These are phyloP conservation scores for Rutilus rutilus DNA, from an alignment of 2,113 vertebrate genomes.

Conservation along the genomic window DNA sequence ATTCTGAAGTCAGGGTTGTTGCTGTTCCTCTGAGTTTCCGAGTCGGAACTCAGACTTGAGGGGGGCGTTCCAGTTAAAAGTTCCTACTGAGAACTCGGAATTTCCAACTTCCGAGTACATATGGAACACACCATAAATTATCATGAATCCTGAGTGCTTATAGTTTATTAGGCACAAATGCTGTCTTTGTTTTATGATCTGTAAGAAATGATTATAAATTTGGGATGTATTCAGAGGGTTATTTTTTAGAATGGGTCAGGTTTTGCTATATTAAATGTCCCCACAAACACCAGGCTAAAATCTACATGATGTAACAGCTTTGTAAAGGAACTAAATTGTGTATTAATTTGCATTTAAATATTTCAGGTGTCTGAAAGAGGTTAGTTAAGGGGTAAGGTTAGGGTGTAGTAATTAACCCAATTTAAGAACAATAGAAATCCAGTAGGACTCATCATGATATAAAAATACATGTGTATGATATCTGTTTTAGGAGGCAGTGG, in stretches of 20 bases:
- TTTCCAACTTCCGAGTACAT: too few species aligned
- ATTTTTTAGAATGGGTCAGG: neutral
- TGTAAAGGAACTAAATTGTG: neutral
- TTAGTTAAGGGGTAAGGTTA: neutral
- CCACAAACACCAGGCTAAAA: neutral
- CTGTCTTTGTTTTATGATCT: neutral
- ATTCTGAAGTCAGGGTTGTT: too few species aligned
- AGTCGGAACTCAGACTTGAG: too few species aligned
- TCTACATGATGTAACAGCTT: neutral
- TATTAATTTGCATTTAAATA: neutral
- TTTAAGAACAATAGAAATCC: neutral
- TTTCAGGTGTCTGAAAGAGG: neutral
- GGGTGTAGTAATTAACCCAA: neutral
- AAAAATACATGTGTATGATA: neutral
- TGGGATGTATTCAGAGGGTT: neutral
- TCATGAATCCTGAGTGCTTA: neutral
- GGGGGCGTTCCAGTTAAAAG: too few species aligned
- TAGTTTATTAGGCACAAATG: neutral
- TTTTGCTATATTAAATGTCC: neutral
- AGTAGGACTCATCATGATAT: neutral
- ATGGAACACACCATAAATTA: neutral
- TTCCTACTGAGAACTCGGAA: too few species aligned
- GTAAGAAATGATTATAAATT: neutral
- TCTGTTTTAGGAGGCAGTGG: slow-evolving; percentile 87
- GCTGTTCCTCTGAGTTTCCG: too few species aligned